Evolutionary conservation across 2,113 vertebrate genomes (phyloP), one percentile per base, ranked within the genome.

Genomic region (Promerops cafer): DNA sequence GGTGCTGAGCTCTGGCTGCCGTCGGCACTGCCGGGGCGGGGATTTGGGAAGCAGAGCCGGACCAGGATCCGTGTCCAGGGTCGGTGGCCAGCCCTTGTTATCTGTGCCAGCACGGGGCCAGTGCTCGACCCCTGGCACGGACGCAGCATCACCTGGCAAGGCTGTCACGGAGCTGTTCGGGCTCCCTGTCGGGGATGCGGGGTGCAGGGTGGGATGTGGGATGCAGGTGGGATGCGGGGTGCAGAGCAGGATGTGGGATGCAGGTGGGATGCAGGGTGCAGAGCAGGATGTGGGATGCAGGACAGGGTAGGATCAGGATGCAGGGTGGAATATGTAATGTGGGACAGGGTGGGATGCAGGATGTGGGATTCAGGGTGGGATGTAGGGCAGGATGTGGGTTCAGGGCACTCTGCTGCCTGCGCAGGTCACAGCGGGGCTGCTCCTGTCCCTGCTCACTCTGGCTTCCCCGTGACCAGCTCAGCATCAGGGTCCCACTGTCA

Each of bases 11-110:
- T 6, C 19, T 0, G 1, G 31, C 19, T n/a, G 9, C 20, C 30
- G 0, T 2, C n/a, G 54, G 71, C 16, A 5, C 2, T 3, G 45
- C 31, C 6, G 2, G n/a, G 16, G 1, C 5, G 9, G 66, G 53
- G 45, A 6, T n/a, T 2, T 1, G 80, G 80, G 75, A 8, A 5
- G 54, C 11, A 1, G 9, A 26, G 16, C 4, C 4, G 3, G 54
- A 0, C 0, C 52, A 1, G 74, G 70, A 5, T 2, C 33, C 1
- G 42, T 14, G 28, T 0, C 52, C 90, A 0, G 33, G 53, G 7
- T 3, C 10, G 3, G 57, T 2, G 17, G 15, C 5, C 63, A 3
- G 72, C 66, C 66, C 31, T 10, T 2, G 6, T 1, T 2, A 2
- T 13, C n/a, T 2, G 3, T 9, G 47, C 37, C 35, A 18, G 49